Conservation (phyloP, 2,113 vertebrate species). For the Sigmodon hispidus region DNA sequence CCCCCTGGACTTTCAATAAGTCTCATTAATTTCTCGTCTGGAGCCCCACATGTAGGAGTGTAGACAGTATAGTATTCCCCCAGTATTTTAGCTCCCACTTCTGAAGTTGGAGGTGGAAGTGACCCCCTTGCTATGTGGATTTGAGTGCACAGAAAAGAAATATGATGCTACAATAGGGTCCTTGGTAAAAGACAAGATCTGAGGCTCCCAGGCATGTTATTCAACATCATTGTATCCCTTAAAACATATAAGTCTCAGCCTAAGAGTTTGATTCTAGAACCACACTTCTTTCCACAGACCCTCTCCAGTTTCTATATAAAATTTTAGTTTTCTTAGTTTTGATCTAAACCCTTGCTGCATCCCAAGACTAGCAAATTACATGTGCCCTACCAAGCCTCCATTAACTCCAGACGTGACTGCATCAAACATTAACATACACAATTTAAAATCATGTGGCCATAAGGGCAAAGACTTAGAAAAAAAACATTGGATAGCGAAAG, state of each 20-base stretch:
- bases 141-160: neutral
- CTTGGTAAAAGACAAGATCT: neutral
- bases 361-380: neutral
- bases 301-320: neutral
- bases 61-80: neutral
- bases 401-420: neutral
- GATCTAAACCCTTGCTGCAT: neutral
- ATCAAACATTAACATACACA: neutral
- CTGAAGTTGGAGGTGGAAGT: neutral
- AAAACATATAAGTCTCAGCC: constrained; percentile 20
- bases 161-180: neutral
- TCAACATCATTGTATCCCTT: neutral
- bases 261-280: neutral
- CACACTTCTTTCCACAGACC: neutral
- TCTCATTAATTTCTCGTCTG: neutral
- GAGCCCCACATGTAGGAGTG: neutral
- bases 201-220: neutral
- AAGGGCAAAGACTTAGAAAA: neutral
- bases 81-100: neutral
- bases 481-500: neutral
- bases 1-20: constrained; percentile 3
- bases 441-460: neutral
- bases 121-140: neutral
- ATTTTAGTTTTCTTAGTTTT: neutral
- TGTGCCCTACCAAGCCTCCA: neutral